phyloP scores from a whole-genome alignment of 2,113 vertebrate genomes.

The Rhineura floridana region DNA sequence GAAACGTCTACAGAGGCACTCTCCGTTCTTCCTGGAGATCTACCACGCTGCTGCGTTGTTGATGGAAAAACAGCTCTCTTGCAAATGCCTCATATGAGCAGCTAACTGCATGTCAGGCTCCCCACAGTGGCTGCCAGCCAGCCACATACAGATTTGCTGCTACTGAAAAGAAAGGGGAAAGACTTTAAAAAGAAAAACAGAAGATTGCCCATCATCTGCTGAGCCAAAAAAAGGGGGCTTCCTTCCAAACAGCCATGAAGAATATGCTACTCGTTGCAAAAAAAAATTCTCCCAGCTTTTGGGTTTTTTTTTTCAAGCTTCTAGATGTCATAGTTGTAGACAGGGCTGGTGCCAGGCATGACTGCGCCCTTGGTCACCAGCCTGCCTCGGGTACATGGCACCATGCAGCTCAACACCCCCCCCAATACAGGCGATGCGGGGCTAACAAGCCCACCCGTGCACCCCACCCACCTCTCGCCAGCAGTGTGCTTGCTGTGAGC shows the following conservation, averaged over 20 bases:
- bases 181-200: neutral
- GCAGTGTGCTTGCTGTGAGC: too few relatives aligned
- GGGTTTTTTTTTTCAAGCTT: neutral
- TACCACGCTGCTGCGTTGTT: neutral
- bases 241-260: neutral
- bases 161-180: neutral
- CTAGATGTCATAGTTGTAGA: neutral
- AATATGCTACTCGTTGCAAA: neutral
- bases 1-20: neutral
- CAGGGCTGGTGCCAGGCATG: too few relatives aligned
- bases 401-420: too few relatives aligned
- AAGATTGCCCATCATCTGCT: neutral
- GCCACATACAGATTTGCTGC: neutral
- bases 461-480: too few relatives aligned
- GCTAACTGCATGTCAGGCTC: neutral
- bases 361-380: too few relatives aligned
- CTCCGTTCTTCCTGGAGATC: neutral
- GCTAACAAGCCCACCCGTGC: too few relatives aligned
- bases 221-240: neutral
- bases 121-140: neutral
- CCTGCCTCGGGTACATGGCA: too few relatives aligned
- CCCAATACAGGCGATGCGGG: too few relatives aligned
- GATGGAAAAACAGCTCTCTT: neutral
- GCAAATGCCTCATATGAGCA: constrained; percentile 2
- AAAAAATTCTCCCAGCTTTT: too few relatives aligned